Evolutionary conservation across 2,888 invertebrate species (phyloP).

Genomic region (Helleia helle): DNA sequence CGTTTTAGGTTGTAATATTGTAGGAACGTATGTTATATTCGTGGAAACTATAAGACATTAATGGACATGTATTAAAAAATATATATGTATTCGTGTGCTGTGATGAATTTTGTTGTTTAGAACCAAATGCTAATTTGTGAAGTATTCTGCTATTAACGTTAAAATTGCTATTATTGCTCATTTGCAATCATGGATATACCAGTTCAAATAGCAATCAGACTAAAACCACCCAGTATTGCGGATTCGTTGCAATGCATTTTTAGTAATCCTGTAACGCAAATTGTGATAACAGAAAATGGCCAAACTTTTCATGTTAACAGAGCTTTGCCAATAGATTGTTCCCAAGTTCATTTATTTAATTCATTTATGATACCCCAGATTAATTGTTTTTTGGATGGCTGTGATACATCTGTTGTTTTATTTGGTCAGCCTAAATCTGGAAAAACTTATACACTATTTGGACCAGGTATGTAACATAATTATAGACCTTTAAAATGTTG

Average conservation of each 20-base stretch:
- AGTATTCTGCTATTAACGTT: background rate
- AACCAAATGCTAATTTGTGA: slow-evolving; percentile 3
- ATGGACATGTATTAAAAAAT: no score
- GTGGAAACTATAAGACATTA: no score
- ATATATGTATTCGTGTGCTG: no score
- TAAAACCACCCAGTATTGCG: slow-evolving; percentile 74
- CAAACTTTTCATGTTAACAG: slow-evolving; percentile 71
- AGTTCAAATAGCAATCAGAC: slow-evolving; percentile 80
- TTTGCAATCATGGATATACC: slow-evolving; percentile 76
- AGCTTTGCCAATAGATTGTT: slow-evolving; percentile 73
- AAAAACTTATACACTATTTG: slow-evolving; percentile 82
- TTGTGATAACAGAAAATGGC: slow-evolving; percentile 74
- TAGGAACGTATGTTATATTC: no score
- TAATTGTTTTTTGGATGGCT: slow-evolving; percentile 80
- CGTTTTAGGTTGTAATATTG: no score
- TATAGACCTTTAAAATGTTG: background rate
- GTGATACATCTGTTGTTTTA: slow-evolving; percentile 82
- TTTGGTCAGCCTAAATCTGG: slow-evolving; percentile 80
- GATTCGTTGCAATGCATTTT: slow-evolving; percentile 74
- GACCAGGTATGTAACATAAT: slow-evolving; percentile 68
- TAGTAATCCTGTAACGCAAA: slow-evolving; percentile 73
- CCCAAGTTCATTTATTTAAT: slow-evolving; percentile 77
- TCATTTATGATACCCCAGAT: slow-evolving; percentile 79
- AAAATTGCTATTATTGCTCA: no score
- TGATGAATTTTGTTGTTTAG: no score